These are phyloP conservation scores for Acrocephalus scirpaceus DNA, from an alignment of 2,797 vertebrate genomes.

Conservation along the genomic window DNA sequence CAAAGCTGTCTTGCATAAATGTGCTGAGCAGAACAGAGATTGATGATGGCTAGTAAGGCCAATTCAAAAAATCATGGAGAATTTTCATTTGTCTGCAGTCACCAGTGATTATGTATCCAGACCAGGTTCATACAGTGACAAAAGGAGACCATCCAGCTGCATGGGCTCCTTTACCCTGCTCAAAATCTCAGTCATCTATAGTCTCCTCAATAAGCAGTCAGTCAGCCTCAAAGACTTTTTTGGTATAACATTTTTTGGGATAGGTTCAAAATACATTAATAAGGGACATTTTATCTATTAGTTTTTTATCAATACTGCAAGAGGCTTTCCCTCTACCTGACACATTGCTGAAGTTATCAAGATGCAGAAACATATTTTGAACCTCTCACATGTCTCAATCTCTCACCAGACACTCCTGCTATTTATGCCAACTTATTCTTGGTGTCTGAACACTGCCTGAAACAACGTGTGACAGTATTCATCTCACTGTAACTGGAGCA, in stretches of 20 bases:
- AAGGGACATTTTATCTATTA: neutral
- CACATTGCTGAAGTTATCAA: neutral
- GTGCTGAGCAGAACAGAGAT: neutral
- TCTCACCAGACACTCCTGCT: neutral
- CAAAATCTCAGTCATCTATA: neutral
- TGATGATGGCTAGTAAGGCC: neutral
- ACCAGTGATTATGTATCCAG: neutral
- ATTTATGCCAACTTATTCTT: conserved; percentile 24
- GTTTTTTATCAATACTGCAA: neutral
- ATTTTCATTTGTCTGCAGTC: neutral
- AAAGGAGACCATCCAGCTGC: neutral
- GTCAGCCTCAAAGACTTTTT: neutral
- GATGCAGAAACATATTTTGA: neutral
- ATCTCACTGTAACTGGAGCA: conserved; percentile 33
- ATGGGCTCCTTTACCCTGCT: neutral
- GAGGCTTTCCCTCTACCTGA: neutral
- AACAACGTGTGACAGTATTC: neutral
- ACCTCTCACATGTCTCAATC: neutral
- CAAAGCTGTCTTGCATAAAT: neutral
- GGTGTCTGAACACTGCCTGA: neutral
- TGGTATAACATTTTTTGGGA: neutral
- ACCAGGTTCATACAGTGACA: fast-evolving
- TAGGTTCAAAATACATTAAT: neutral
- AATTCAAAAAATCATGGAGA: neutral
- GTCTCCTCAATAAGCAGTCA: neutral